Evolutionary conservation across 2,797 vertebrate species (phyloP).

Genomic region (Danio tinwini): DNA sequence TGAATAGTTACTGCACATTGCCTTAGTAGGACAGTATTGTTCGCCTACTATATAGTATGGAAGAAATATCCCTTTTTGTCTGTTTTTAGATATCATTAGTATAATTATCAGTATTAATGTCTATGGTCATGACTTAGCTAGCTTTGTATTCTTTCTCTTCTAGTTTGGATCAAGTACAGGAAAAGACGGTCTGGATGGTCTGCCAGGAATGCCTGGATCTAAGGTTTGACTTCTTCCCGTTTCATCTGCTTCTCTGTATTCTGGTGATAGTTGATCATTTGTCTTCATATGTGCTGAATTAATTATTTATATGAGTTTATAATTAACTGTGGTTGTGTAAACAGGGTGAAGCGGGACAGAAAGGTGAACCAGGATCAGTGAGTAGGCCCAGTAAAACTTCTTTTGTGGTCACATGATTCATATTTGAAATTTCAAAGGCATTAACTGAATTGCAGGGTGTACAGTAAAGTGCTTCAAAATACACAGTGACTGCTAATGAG

Average conservation of each 20-base stretch:
- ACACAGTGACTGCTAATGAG: constrained; percentile 17
- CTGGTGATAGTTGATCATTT: background rate
- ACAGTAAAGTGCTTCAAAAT: background rate
- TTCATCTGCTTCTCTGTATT: background rate
- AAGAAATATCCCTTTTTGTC: no score
- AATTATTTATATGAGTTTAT: background rate
- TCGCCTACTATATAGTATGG: no score
- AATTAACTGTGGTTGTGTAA: background rate
- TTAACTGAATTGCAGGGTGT: constrained; percentile 32
- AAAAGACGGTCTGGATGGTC: constrained; percentile 68
- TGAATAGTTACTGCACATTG: no score
- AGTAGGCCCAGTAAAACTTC: constrained; percentile 59
- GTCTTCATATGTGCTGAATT: background rate
- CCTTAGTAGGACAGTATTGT: no score
- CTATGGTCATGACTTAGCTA: background rate
- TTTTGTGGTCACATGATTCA: constrained; percentile 35
- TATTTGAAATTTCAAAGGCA: constrained; percentile 41
- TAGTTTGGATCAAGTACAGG: constrained; percentile 70
- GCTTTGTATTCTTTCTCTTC: constrained; percentile 1
- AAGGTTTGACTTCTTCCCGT: constrained; percentile 70
- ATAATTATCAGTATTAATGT: no score
- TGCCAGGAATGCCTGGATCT: constrained; percentile 71
- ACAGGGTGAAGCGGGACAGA: constrained; percentile 79
- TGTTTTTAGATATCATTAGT: no score
- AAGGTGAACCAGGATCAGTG: constrained; percentile 75